Base-by-base conservation (phyloP, 2,113 vertebrate species). In the Aptenodytes patagonicus region DNA sequence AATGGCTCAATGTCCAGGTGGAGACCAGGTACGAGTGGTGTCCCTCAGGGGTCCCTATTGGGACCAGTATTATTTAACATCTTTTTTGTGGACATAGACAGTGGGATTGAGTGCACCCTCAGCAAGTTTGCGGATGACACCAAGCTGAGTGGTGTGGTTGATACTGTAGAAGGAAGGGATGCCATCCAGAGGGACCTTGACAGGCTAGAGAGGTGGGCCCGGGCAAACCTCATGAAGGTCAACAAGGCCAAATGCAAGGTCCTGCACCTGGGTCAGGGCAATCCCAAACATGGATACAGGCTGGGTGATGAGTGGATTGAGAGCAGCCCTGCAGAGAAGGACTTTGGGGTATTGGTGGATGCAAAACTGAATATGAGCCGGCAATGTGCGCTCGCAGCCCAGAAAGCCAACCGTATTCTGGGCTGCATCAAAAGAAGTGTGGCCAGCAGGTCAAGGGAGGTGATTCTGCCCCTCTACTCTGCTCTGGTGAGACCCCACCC, bases 251-350 rank as follows among this genome's bases (percentile, higher is more conserved):
- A 60, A 14, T 60, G 13, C 17, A n/a, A n/a, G 17, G 24, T 38
- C 18, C 32, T 44, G 5, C 31, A 11, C 5, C 1, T 31, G 11
- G 13, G 4, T 15, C 2, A 3, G 22, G 31, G 6, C 13, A 16
- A 14, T 42, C 14, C 20, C 10, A 9, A 32, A 20, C 22, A 18
- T 4, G 6, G 3, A 13, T 82, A 54, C 13, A 54, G 38, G 7
- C 18, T 70, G 66, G 31, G 7, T 1, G 0, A 29, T 17, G 26
- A 82, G 15, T 14, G 7, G 14, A 17, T 28, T n/a, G 38, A 58
- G 38, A 90, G 21, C 25, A 61, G 32, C 25, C 40, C 20, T 58
- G 26, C 0, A 5, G 46, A 61, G 44, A 49, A 75, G 12, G 11
- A 26, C 13, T 14, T n/a, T n/a, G n/a, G n/a, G n/a, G n/a, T n/a